Base-by-base conservation (phyloP, 1,140 invertebrate species). In the Tetragnatha versicolor region DNA sequence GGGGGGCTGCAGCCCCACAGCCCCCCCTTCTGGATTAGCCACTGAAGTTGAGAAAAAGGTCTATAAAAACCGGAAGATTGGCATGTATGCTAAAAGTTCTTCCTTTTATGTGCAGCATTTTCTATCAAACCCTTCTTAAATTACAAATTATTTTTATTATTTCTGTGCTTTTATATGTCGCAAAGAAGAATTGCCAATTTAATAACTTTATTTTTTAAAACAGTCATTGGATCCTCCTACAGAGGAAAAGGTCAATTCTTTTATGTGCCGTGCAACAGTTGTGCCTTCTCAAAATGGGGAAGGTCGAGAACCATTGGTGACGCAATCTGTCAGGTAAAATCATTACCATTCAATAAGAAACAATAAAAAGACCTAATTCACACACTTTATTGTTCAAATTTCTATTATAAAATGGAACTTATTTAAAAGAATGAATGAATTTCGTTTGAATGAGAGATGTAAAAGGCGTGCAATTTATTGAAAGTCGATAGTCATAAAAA, bases 241-340 rank as follows among this genome's bases (percentile, higher is more conserved):
- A 60, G 82, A 79, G 73, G 72, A 68, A 81, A 82, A 47, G 79
- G 79, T 83, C 55, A 79, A 68, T 37, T 85, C 87, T 5, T 83
- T 87, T 14, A 82, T 89, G 4, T 89, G 89, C 80, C 85, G 88
- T 33, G 86, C 86, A 12, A 89, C 88, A 9, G 83, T 89, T 29
- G 85, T 89, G 20, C 88, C 88, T 2, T 76, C 72, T 6, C 65
- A 68, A n/a, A 72, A 29, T 2, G 61, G 63, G 9, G 72, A 49
- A 14, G 49, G 55, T 22, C 47, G 61, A 0, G 61, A 63, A 45
- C 29, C 66, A 0, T 49, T 81, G 9, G 73, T 75, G 7, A 77
- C 70, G 3, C 80, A 81, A 27, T 65, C 80, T n/a, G 80, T 81
- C 27, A 81, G 80, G 80, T 81, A 60, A 47, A 27, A 37, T n/a